Evolutionary conservation across 1,140 invertebrate species (phyloP).

Genomic region (Dreissena polymorpha): DNA sequence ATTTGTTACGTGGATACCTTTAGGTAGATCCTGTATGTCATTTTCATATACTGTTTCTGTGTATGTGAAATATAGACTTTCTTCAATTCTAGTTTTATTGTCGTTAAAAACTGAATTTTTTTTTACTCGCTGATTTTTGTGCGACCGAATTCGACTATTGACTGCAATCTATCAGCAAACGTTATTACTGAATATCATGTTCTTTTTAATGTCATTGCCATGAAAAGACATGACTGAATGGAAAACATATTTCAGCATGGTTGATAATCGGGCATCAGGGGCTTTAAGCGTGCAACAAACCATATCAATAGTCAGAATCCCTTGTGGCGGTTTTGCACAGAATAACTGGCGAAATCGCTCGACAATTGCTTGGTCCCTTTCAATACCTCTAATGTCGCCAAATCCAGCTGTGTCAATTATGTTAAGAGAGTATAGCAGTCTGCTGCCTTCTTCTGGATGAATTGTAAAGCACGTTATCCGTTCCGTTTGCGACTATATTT

Average conservation of each 20-base stretch:
- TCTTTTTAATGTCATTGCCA: constrained; percentile 60
- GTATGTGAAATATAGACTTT: constrained; percentile 45
- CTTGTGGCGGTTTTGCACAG: background rate
- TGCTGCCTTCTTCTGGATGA: background rate
- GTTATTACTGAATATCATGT: constrained; percentile 57
- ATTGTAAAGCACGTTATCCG: constrained; percentile 41
- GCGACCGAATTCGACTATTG: constrained; percentile 7
- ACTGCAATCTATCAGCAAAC: constrained; percentile 53
- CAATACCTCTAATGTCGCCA: constrained; percentile 47
- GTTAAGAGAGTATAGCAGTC: constrained; percentile 27
- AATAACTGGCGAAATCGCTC: constrained; percentile 43
- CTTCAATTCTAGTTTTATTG: constrained; percentile 40
- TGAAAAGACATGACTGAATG: constrained; percentile 59
- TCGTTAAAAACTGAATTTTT: constrained; percentile 2
- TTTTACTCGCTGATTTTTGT: constrained; percentile 3
- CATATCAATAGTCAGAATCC: constrained; percentile 53
- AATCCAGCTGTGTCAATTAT: constrained; percentile 48
- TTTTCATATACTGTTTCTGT: background rate
- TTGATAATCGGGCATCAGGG: constrained; percentile 6
- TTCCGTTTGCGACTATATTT: background rate
- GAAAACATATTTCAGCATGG: constrained; percentile 54
- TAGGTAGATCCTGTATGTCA: background rate
- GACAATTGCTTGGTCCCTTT: constrained; percentile 41
- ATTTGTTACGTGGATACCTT: constrained; percentile 46
- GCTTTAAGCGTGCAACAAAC: constrained; percentile 11